Evolutionary conservation across 2,113 vertebrate species (phyloP).

Genomic region (Nannobrachium achirus): DNA sequence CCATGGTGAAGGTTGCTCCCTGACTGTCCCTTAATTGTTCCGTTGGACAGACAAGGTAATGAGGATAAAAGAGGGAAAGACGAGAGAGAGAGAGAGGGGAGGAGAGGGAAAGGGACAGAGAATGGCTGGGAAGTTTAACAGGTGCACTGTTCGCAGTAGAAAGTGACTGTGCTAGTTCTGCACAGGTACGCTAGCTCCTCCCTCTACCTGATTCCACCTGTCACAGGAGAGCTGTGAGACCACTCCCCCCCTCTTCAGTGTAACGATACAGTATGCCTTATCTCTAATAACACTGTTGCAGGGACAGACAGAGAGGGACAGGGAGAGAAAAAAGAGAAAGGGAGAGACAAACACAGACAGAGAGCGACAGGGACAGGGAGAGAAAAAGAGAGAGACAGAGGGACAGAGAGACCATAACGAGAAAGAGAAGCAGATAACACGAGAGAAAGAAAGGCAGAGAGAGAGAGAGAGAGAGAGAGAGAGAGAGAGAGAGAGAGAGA

Average conservation of each 20-base stretch:
- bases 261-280: constrained; percentile 32
- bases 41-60: constrained; percentile 18
- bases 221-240: constrained; percentile 75
- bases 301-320: neutral
- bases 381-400: neutral
- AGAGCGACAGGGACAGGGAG: neutral
- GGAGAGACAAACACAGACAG: neutral
- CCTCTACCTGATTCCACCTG: constrained; percentile 78
- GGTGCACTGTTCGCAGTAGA: constrained; percentile 77
- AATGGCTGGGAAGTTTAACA: constrained; percentile 76
- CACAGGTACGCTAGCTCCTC: constrained; percentile 82
- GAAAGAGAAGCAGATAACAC: neutral
- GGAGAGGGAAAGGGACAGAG: constrained; percentile 36
- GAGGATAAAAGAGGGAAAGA: constrained; percentile 30
- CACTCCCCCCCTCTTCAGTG: constrained; percentile 61
- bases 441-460: neutral
- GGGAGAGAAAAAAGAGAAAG: neutral
- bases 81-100: constrained; percentile 31
- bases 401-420: constrained; percentile 24
- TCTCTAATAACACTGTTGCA: constrained; percentile 22
- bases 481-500: neutral
- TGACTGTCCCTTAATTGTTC: constrained; percentile 34
- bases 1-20: constrained; percentile 67
- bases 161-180: constrained; percentile 76
- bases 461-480: constrained; percentile 23